Conservation (phyloP, 2,888 invertebrate genomes). For the Crioceris asparagi region DNA sequence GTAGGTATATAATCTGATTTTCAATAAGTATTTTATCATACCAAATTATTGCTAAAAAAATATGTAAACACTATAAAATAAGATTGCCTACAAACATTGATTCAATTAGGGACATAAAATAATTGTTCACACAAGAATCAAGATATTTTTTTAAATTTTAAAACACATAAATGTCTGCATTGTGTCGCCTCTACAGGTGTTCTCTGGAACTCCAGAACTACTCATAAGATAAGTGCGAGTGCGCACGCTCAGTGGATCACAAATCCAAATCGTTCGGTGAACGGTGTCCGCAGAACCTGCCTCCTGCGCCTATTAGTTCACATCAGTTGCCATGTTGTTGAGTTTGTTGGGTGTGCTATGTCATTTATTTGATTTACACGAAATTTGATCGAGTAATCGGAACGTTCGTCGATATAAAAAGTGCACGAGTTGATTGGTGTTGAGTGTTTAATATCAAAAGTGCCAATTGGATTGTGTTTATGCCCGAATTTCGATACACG, state of each 20-base stretch:
- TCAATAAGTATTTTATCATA: too few relatives aligned
- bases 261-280: constrained; percentile 11
- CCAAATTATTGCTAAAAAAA: too few relatives aligned
- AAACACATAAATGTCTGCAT: too few relatives aligned
- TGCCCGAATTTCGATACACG: constrained; percentile 14
- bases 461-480: constrained; percentile 3
- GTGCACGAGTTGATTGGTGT: constrained; percentile 1
- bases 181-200: too few relatives aligned
- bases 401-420: constrained; percentile 4
- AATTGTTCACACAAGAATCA: too few relatives aligned
- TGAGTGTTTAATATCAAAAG: constrained; percentile 3
- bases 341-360: constrained; percentile 27
- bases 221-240: too few relatives aligned
- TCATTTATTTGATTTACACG: constrained; percentile 13
- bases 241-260: constrained; percentile 11
- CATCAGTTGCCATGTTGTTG: constrained; percentile 36
- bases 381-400: constrained; percentile 9
- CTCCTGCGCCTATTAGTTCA: constrained; percentile 18
- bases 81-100: too few relatives aligned
- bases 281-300: constrained; percentile 11
- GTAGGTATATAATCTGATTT: too few relatives aligned
- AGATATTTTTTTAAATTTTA: too few relatives aligned
- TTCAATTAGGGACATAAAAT: too few relatives aligned
- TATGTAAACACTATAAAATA: too few relatives aligned
- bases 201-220: too few relatives aligned